Evolutionary conservation across 2,113 vertebrate species (phyloP), one percentile per base, ranked within the genome.

Genomic region (Thalassoma bifasciatum): DNA sequence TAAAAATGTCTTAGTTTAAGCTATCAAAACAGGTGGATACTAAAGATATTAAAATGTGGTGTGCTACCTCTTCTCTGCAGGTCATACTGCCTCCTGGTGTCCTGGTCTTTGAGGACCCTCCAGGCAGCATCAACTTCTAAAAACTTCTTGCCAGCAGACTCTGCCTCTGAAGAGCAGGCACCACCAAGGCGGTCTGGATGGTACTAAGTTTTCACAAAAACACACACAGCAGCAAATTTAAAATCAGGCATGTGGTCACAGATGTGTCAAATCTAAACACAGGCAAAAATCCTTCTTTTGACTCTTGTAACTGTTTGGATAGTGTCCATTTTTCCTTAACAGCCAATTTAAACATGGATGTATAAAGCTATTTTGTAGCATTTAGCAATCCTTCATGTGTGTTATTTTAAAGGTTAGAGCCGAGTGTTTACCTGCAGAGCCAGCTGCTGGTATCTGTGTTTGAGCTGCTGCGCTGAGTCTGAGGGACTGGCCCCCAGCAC

Each of bases 51-150:
- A 34, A 57, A 26, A 37, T 10, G 2, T 52, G 10, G 49, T 7
- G 24, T 44, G 30, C 11, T 57, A 92, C 91, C 89, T 89, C 85
- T 88, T 34, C 78, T 86, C 60, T 82, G 66, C 64, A 86, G 46
- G 84, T 92, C 91, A 22, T 92, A 92, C 12, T 80, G 62, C 49
- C 50, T 88, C 67, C 91, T 85, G 14, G 2, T 69, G 52, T 38
- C 58, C 30, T 57, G 42, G 57, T 92, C 70, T 8, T 82, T 65
- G 0, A 92, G 85, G 58, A 90, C 40, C 70, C 30, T 90, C 91
- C 91, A 92, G 14, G 90, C 91, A 19, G 85, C 83, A n/a, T 90
- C 86, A 2, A 84, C 59, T 44, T 91, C 86, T 4, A 90, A 65
- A 67, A 92, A 92, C 66, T 14, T 91, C 58, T 46, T 65, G 46